Conservation (phyloP, 2,797 vertebrate species). For the Lophius americanus region DNA sequence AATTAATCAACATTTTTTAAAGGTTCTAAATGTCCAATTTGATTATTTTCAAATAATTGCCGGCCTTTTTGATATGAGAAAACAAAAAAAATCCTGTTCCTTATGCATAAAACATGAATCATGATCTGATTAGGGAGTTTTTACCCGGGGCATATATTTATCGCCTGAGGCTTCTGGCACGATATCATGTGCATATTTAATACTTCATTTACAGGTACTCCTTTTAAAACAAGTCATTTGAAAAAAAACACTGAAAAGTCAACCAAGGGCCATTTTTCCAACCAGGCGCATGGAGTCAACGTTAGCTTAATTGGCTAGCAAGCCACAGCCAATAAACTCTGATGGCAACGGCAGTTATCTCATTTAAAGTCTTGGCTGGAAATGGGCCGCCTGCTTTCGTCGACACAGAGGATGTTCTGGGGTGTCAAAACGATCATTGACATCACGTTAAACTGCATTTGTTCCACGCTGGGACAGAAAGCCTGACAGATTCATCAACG, state of each 20-base stretch:
- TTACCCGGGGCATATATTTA: not conserved
- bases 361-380: accelerated
- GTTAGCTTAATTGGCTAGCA: not conserved
- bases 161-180: not conserved
- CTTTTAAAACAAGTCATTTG: not conserved
- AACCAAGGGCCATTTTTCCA: not conserved
- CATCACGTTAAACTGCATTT: not conserved
- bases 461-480: not conserved
- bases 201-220: not conserved
- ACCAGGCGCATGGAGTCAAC: not conserved
- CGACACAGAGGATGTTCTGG: not conserved
- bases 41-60: too few species aligned
- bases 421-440: not conserved
- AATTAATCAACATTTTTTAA: too few species aligned
- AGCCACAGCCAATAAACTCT: not conserved
- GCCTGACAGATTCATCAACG: too few species aligned
- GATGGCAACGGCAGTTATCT: not conserved
- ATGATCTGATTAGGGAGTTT: not conserved
- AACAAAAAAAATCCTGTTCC: too few species aligned
- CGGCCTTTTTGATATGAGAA: too few species aligned
- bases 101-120: too few species aligned
- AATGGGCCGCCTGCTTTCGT: not conserved
- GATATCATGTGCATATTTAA: not conserved
- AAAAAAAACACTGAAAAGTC: not conserved
- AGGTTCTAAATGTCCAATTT: too few species aligned